phyloP scores from a whole-genome alignment of 2,888 invertebrate species.

The Empis livida region DNA sequence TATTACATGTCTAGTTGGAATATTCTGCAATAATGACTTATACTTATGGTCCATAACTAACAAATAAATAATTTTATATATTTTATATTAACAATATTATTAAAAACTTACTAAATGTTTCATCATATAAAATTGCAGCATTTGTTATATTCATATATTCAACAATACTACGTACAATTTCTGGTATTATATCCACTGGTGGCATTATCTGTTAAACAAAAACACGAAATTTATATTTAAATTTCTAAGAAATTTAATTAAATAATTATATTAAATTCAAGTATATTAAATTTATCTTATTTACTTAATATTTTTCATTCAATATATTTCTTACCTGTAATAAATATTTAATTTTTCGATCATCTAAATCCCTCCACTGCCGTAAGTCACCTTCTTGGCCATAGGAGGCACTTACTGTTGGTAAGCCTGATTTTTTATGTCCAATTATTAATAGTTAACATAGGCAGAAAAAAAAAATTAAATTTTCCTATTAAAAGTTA shows the following conservation, averaged over 20 bases:
- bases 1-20: constrained; percentile 82
- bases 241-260: too few species aligned
- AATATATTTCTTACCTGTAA: constrained; percentile 42
- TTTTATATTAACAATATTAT: too few species aligned
- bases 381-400: constrained; percentile 72
- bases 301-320: not conserved
- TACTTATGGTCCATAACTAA: constrained; percentile 88
- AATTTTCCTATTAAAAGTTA: too few species aligned
- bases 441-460: too few species aligned
- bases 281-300: not conserved
- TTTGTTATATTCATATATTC: constrained; percentile 76
- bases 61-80: constrained; percentile 5
- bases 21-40: constrained; percentile 77
- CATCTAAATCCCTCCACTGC: constrained; percentile 65
- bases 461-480: too few species aligned
- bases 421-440: too few species aligned
- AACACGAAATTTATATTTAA: too few species aligned
- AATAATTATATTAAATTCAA: not conserved
- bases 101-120: constrained; percentile 54
- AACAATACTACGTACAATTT: constrained; percentile 69
- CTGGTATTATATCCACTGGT: constrained; percentile 73
- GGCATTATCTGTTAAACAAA: constrained; percentile 39
- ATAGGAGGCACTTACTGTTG: constrained; percentile 74
- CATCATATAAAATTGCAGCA: constrained; percentile 83
- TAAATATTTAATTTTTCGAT: constrained; percentile 58